Conservation (phyloP, 2,113 vertebrate species). For the Cyprinodon brontotheroides region DNA sequence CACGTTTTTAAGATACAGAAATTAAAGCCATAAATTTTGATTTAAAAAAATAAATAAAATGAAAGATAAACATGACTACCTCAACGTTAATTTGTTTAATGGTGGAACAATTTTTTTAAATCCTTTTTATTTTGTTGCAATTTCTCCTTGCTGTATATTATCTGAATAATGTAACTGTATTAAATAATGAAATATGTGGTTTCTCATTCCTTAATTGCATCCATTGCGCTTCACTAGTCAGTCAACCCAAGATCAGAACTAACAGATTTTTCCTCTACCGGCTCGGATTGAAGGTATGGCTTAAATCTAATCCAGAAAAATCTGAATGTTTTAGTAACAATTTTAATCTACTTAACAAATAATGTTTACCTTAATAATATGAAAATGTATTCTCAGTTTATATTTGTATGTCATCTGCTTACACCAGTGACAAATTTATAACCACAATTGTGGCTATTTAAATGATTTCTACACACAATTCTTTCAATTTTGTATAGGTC, state of each 20-base stretch:
- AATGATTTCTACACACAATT: background rate
- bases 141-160: background rate
- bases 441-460: background rate
- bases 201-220: background rate
- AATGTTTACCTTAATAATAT: slow-evolving; percentile 11
- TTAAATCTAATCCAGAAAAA: no score
- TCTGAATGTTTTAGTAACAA: no score
- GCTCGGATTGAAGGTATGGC: no score
- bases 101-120: no score
- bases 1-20: no score
- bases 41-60: no score
- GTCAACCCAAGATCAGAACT: background rate
- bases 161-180: no score
- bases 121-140: background rate
- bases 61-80: no score
- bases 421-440: background rate
- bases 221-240: background rate
- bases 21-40: no score
- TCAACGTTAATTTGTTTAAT: no score
- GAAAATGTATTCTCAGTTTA: background rate
- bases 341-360: background rate
- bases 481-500: slow-evolving; percentile 45
- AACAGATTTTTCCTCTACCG: no score
- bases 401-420: background rate
- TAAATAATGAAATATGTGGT: no score